A percentile compares a stretch with the other conserved stretches of the same genome.
Conservation (phyloP, 2,113 vertebrate genomes). For the Sphaerodactylus townsendi region DNA sequence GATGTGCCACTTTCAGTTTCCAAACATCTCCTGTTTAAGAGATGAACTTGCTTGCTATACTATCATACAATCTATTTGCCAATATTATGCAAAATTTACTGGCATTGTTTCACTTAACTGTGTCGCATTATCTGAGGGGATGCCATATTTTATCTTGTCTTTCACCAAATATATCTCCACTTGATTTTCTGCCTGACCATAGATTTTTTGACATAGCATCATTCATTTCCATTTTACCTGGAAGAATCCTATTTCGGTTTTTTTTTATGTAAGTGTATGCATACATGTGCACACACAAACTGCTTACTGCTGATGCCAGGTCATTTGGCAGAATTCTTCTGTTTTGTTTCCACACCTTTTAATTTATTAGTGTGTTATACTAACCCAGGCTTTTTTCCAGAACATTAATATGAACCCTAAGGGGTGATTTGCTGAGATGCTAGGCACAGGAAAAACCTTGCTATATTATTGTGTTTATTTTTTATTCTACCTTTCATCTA, state of each 20-base stretch:
- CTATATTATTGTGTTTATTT: too few species aligned
- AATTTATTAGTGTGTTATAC: conserved; percentile 70
- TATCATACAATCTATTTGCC: neutral
- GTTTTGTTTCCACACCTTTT: conserved; percentile 70
- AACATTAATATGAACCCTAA: conserved; percentile 67
- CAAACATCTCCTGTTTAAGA: neutral
- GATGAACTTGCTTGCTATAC: neutral
- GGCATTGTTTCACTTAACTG: neutral
- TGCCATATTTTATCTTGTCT: neutral
- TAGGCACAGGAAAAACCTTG: neutral
- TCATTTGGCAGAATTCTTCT: conserved; percentile 62
- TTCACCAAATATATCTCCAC: neutral
- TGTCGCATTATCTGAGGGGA: neutral
- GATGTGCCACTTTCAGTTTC: too few species aligned
- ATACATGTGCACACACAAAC: too few species aligned
- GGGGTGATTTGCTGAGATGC: neutral
- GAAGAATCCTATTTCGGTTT: neutral
- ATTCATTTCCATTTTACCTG: neutral
- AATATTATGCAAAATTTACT: neutral
- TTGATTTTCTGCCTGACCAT: too few species aligned
- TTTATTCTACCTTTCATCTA: too few species aligned
- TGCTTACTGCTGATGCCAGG: neutral
- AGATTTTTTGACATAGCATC: neutral
- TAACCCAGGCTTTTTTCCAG: conserved; percentile 70
- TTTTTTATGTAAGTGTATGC: neutral